Evolutionary conservation across 1,140 invertebrate genomes (phyloP), one percentile per base, ranked within the genome.

Genomic region (Hydropsyche tenuis): DNA sequence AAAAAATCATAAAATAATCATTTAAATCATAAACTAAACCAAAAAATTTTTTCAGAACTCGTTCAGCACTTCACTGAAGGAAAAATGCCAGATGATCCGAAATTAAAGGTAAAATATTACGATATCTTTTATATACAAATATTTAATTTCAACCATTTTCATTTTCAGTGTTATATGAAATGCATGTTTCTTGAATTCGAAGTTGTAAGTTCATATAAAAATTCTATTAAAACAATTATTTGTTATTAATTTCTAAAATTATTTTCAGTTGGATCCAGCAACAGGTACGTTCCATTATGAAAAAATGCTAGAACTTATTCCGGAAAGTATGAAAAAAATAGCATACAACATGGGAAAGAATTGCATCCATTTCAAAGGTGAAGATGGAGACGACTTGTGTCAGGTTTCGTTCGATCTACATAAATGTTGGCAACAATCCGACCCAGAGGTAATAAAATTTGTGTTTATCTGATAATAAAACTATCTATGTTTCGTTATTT

Each of bases 141-240:
- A 2, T 42, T 18, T 3, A 42, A 37, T 16, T 65, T 30, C 3
- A 11, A 66, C 14, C 18, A 60, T 56, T 70, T 63, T n/a, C 43
- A 30, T 69, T 77, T 74, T 63, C 73, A 79, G 78, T 79, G 78
- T 43, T 79, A 79, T 65, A 78, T 79, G 77, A 79, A 78, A 66
- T 79, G 78, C 64, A 79, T 79, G 66, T 79, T 79, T 56, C 25
- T 79, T 20, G 78, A 79, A 63, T 76, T 78, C 69, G 77, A 79
- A 72, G 70, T 79, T 20, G 78, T 78, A 75, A 78, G 78, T 75
- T 69, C 11, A 0, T 46, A 20, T 56, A 53, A 16, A 25, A 20
- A 70, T 56, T 70, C 25, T 53, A 27, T 53, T 11, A 69, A 18
- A 69, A n/a, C n/a, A n/a, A n/a, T n/a, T 69, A 18, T 42, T 65